These are phyloP conservation scores for Monochamus alternatus DNA, from an alignment of 2,888 invertebrate genomes.

Conservation along the genomic window DNA sequence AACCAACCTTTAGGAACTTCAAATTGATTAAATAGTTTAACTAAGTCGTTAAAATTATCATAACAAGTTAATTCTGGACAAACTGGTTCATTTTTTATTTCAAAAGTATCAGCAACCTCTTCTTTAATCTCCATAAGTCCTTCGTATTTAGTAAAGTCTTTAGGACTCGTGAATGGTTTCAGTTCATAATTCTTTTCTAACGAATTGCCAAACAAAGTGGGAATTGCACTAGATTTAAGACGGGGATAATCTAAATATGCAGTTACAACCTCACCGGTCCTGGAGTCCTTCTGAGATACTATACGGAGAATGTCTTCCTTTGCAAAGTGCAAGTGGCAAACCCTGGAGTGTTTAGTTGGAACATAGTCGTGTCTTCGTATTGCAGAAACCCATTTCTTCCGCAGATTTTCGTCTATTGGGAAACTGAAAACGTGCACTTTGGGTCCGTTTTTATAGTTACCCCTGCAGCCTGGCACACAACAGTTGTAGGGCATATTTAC, in stretches of 20 bases:
- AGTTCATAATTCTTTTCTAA: background rate
- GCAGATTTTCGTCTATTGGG: background rate
- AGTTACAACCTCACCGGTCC: constrained; percentile 11
- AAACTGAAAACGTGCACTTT: constrained; percentile 19
- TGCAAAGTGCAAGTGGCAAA: constrained; percentile 7
- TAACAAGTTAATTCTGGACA: background rate
- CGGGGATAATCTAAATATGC: background rate
- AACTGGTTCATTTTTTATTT: background rate
- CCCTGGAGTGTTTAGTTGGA: constrained; percentile 10
- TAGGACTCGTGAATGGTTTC: background rate
- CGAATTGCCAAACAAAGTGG: background rate
- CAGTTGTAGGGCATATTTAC: constrained; percentile 2
- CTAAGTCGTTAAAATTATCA: constrained; percentile 4
- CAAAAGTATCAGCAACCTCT: background rate
- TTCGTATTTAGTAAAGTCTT: background rate
- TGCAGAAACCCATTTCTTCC: background rate
- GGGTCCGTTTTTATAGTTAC: constrained; percentile 10
- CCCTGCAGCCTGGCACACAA: constrained; percentile 5
- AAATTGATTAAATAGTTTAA: background rate
- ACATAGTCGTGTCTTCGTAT: background rate
- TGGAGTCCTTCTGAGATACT: background rate
- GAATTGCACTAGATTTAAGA: background rate
- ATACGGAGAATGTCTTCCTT: background rate
- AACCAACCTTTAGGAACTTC: background rate
- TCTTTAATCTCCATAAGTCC: background rate